Conservation (phyloP, 2,113 vertebrate species). For the Rana temporaria region DNA sequence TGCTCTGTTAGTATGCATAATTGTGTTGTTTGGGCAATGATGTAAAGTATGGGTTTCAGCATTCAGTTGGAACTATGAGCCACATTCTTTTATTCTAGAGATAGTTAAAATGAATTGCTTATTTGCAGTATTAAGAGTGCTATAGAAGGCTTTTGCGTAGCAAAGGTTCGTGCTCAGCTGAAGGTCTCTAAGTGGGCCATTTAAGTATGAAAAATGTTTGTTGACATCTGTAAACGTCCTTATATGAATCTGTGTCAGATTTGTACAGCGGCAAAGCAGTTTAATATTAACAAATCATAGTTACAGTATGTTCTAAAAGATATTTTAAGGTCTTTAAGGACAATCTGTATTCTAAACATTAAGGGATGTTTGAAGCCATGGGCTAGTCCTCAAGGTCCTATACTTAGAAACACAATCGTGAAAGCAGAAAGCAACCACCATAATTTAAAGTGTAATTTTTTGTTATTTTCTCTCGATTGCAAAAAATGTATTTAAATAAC, state of each 20-base stretch:
- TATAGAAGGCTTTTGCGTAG: slow-evolving; percentile 26
- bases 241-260: slow-evolving; percentile 48
- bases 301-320: slow-evolving; percentile 44
- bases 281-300: slow-evolving; percentile 42
- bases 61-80: background rate
- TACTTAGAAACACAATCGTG: slow-evolving; percentile 28
- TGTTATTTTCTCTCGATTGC: background rate
- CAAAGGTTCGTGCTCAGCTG: slow-evolving; percentile 25
- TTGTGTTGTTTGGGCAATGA: background rate
- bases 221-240: slow-evolving; percentile 53
- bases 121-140: slow-evolving; percentile 17
- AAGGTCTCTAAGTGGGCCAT: slow-evolving; percentile 48
- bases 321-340: slow-evolving; percentile 26
- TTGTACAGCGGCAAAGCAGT: slow-evolving; percentile 19
- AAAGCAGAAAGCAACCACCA: slow-evolving; percentile 6
- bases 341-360: slow-evolving; percentile 38
- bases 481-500: slow-evolving; percentile 22
- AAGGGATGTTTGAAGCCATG: slow-evolving; percentile 10
- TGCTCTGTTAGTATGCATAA: background rate
- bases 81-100: slow-evolving; percentile 8
- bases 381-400: slow-evolving; percentile 7
- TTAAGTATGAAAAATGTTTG: slow-evolving; percentile 52
- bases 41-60: background rate
- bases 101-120: slow-evolving; percentile 39
- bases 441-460: slow-evolving; percentile 30